Base-by-base conservation (phyloP, 2,888 invertebrate species). In the Ophioninae sp. region DNA sequence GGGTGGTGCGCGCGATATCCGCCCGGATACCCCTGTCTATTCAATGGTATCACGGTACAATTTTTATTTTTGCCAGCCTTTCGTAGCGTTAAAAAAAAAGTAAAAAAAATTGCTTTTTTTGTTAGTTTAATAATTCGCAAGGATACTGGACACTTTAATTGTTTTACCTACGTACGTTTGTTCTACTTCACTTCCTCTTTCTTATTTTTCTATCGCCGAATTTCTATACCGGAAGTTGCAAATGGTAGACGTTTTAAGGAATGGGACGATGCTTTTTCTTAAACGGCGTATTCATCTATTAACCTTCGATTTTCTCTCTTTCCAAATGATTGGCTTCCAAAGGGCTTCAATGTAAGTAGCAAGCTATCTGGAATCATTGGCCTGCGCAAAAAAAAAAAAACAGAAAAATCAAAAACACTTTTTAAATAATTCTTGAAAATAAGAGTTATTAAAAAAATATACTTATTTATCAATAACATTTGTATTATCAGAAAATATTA, bases 281-380 rank as follows among this genome's bases (percentile, higher is more conserved):
- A 21, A n/a, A 72, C 44, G 44, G 41, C 30, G 37, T 62, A 67
- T 75, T 59, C 39, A 62, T 78, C 39, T 82, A 85, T 85, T 85
- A 85, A 85, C 78, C 68, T 57, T 68, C 59, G n/a, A 64, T 59
- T 81, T 79, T 84, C 85, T 85, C 87, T 88, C 86, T 91, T 91
- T 88, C 89, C 90, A 87, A 92, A 89, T 90, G 83, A 84, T 87
- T 87, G 86, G 88, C 86, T 82, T 86, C 85, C 85, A 87, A 86
- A 92, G 93, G 92, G 91, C 86, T 93, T 85, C 90, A 91, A 88
- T 93, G 93, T 93, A 91, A 93, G 93, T 93, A 92, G 88, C 85
- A 81, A 80, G 30, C 79, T 41, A 61, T 30, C 13, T 62, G n/a
- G 41, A 5, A 50, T 84, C 56, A 79, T 81, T 41, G 75, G 77